A percentile compares a stretch with the other conserved stretches of the same genome.
Conservation (phyloP, 2,797 vertebrate species). For the Pteronotus mesoamericanus region DNA sequence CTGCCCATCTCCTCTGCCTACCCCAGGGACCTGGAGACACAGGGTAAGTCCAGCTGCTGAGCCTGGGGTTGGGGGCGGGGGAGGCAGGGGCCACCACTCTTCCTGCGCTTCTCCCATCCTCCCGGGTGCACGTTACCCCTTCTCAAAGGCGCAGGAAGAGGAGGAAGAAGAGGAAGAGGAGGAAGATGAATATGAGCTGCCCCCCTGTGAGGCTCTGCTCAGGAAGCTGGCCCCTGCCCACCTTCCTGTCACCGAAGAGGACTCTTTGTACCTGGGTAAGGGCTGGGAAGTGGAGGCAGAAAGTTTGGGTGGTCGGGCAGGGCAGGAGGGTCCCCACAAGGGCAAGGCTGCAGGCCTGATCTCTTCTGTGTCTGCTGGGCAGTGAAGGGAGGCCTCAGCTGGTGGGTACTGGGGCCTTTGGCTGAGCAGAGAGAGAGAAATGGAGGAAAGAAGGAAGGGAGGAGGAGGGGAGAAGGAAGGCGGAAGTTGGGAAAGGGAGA, state of each 20-base stretch:
- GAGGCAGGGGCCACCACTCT: fast-evolving
- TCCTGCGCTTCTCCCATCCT: neutral
- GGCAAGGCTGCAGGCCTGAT: neutral
- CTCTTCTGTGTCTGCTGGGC: neutral
- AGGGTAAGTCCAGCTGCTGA: conserved; percentile 38
- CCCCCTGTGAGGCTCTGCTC: conserved; percentile 54
- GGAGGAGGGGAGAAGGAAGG: neutral
- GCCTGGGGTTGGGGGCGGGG: too few species aligned
- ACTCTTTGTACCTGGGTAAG: conserved; percentile 66
- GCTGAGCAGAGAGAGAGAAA: too few species aligned
- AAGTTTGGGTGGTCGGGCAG: neutral
- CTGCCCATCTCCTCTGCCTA: neutral
- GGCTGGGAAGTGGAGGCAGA: neutral
- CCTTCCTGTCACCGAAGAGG: neutral
- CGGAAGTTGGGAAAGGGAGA: neutral
- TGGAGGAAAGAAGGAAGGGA: neutral
- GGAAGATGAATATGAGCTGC: conserved; percentile 66
- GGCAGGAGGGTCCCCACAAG: neutral
- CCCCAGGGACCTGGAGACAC: neutral
- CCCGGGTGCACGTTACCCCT: neutral
- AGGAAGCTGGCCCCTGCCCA: neutral
- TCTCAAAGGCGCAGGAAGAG: neutral
- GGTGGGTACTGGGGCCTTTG: neutral
- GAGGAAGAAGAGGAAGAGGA: neutral
- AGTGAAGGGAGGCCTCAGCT: neutral